Conservation (phyloP, 2,888 invertebrate genomes). For the Xylota segnis region DNA sequence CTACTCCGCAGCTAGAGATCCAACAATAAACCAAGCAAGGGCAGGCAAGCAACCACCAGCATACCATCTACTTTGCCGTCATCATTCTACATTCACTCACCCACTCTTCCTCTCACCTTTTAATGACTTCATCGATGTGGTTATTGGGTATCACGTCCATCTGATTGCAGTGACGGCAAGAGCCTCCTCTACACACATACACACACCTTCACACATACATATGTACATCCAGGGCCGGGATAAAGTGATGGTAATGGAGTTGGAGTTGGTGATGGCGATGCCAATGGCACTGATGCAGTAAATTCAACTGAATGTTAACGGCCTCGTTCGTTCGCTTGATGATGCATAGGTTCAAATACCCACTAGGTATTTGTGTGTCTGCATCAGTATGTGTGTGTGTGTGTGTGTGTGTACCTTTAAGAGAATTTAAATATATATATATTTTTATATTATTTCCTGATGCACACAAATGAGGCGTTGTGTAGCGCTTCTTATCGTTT, state of each 20-base stretch:
- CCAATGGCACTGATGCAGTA: slow-evolving; percentile 75
- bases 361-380: no score
- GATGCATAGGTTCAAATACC: slow-evolving; percentile 62
- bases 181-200: no score
- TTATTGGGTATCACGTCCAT: slow-evolving; percentile 76
- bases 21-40: slow-evolving; percentile 30
- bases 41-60: slow-evolving; percentile 25
- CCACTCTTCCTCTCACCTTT: slow-evolving; percentile 68
- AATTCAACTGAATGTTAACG: slow-evolving; percentile 72
- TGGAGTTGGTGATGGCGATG: slow-evolving; percentile 64
- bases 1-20: slow-evolving; percentile 38
- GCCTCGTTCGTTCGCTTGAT: slow-evolving; percentile 61
- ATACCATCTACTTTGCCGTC: slow-evolving; percentile 22
- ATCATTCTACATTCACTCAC: slow-evolving; percentile 37
- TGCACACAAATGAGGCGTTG: slow-evolving; percentile 1
- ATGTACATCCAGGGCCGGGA: slow-evolving; percentile 9
- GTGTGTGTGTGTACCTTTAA: slow-evolving; percentile 29
- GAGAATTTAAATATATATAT: slow-evolving; percentile 18
- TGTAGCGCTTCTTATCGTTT: slow-evolving; percentile 19
- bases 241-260: slow-evolving; percentile 68
- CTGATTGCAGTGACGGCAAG: slow-evolving; percentile 70
- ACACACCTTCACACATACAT: slow-evolving; percentile 6
- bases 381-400: no score
- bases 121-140: slow-evolving; percentile 77
- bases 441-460: background rate